Evolutionary conservation across 2,113 vertebrate species (phyloP).

Genomic region (Eurystomus gularis): DNA sequence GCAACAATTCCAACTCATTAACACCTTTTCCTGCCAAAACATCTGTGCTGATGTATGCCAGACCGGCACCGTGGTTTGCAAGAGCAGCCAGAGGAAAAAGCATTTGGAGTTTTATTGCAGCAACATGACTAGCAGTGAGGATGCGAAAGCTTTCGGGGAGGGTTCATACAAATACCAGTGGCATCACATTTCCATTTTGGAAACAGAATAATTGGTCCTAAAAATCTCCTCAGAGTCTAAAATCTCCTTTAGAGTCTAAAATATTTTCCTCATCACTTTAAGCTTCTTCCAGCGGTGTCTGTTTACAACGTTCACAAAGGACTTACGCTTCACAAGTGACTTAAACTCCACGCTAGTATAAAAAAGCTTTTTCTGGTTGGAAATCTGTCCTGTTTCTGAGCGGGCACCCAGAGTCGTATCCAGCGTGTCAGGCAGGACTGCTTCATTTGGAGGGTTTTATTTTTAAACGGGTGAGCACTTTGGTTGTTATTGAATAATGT

Average conservation of each 20-base stretch:
- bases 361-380: background rate
- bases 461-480: background rate
- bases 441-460: background rate
- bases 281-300: background rate
- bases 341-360: background rate
- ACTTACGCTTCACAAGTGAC: background rate
- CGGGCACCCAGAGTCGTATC: accelerated
- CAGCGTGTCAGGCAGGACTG: background rate
- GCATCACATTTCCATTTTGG: background rate
- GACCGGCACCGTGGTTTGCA: background rate
- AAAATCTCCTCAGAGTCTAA: background rate
- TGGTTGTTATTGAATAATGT: background rate
- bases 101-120: background rate
- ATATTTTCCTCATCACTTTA: background rate
- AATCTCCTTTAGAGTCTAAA: background rate
- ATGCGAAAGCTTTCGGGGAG: background rate
- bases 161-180: background rate
- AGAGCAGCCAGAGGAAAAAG: background rate
- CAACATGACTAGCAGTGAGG: background rate
- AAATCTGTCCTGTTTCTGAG: background rate
- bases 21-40: slow-evolving; percentile 20
- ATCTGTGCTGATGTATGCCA: background rate
- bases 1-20: background rate
- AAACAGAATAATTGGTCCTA: background rate
- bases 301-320: too few relatives aligned